phyloP scores from a whole-genome alignment of 2,113 vertebrate species.

The Ascaphus truei region DNA sequence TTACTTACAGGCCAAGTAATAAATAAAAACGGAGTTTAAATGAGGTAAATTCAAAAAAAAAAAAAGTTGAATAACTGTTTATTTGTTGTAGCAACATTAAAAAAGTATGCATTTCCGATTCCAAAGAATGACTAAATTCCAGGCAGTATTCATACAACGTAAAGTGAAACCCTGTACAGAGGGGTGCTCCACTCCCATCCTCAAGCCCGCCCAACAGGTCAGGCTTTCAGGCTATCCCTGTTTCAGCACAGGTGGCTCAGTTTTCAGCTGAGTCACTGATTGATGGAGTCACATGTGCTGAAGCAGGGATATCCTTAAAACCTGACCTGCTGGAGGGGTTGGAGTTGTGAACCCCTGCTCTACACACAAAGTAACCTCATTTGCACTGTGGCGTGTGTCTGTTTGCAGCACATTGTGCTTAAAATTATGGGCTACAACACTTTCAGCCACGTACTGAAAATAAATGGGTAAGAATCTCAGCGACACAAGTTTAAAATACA shows the following conservation, averaged over 20 bases:
- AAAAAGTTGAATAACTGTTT: slow-evolving; percentile 73
- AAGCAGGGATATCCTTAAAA: too few species aligned
- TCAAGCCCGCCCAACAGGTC: too few species aligned
- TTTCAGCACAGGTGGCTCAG: too few species aligned
- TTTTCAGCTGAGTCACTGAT: too few species aligned
- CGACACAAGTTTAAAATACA: slow-evolving; percentile 76
- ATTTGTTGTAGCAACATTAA: slow-evolving; percentile 67
- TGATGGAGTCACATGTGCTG: too few species aligned
- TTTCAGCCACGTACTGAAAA: slow-evolving; percentile 86
- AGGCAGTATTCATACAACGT: slow-evolving; percentile 71
- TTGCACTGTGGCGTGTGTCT: slow-evolving; percentile 68
- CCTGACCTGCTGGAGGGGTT: too few species aligned
- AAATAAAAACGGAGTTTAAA: slow-evolving; percentile 86
- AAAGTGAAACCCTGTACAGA: slow-evolving; percentile 68
- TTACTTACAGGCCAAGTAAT: slow-evolving; percentile 86
- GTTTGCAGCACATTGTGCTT: slow-evolving; percentile 80
- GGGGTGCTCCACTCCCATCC: too few species aligned
- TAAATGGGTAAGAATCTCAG: slow-evolving; percentile 74
- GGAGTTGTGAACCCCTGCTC: too few species aligned
- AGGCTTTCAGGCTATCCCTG: too few species aligned
- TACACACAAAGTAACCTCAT: slow-evolving; percentile 55
- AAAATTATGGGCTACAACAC: slow-evolving; percentile 78
- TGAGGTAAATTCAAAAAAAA: slow-evolving; percentile 85
- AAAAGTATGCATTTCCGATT: slow-evolving; percentile 64
- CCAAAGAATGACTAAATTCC: slow-evolving; percentile 65